These are phyloP conservation scores for Xestoiulus laeticollis DNA, from an alignment of 2,888 invertebrate genomes.

Conservation along the genomic window DNA sequence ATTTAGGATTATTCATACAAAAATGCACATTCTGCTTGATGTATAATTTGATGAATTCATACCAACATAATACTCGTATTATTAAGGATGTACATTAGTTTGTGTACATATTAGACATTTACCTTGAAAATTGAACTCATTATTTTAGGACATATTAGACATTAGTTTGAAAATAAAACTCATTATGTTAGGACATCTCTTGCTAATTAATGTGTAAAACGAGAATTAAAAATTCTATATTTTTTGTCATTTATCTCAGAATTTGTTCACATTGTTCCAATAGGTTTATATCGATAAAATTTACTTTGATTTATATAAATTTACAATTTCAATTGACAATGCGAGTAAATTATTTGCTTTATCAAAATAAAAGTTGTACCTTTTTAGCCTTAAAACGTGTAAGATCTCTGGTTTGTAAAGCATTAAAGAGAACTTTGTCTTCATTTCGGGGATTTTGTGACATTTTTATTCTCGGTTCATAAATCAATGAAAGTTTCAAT, in stretches of 20 bases:
- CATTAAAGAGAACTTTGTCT: background rate
- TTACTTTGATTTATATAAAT: background rate
- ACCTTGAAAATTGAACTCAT: too few species aligned
- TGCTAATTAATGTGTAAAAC: background rate
- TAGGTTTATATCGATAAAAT: background rate
- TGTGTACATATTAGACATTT: constrained; percentile 16
- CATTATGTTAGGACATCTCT: background rate
- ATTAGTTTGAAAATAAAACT: background rate
- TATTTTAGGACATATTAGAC: too few species aligned
- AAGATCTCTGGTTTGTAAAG: background rate
- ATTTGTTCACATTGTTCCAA: background rate
- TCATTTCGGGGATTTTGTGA: too few species aligned
- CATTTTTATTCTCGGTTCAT: too few species aligned
- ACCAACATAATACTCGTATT: background rate
- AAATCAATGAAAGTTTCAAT: too few species aligned
- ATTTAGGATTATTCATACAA: background rate
- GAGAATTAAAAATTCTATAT: background rate
- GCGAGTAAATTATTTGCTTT: background rate
- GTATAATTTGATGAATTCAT: background rate
- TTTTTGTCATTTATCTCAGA: background rate
- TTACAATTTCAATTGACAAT: background rate
- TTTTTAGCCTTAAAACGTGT: constrained; percentile 30
- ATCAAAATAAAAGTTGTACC: constrained; percentile 13
- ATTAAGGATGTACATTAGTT: background rate
- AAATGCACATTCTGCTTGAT: background rate